A percentile compares a stretch with the other conserved stretches of the same genome.
Conservation (phyloP, 2,113 vertebrate genomes). For the Atlantisia rogersi region DNA sequence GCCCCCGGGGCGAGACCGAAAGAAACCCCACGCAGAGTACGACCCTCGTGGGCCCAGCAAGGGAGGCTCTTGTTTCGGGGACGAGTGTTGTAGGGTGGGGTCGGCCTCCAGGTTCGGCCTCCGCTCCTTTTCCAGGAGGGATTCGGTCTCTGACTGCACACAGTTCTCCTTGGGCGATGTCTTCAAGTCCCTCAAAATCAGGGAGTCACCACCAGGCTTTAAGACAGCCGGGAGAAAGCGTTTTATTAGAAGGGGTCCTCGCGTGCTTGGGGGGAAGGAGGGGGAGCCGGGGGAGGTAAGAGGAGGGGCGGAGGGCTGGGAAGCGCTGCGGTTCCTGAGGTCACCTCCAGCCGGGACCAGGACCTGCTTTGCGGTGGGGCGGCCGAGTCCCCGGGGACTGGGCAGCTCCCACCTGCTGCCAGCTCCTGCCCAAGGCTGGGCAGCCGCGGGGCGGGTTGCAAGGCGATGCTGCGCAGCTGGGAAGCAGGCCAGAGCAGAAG, state of each 20-base stretch:
- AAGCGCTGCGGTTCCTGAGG: slow-evolving; percentile 10
- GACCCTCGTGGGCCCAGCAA: slow-evolving; percentile 70
- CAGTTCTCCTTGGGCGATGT: slow-evolving; percentile 80
- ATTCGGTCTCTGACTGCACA: slow-evolving; percentile 84
- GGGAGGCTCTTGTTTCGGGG: slow-evolving; percentile 67
- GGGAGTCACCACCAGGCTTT: slow-evolving; percentile 82
- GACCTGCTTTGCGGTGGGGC: background rate
- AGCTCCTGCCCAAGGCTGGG: background rate
- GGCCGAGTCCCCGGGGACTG: background rate
- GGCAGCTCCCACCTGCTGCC: background rate
- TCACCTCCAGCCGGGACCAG: background rate
- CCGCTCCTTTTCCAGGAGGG: slow-evolving; percentile 84
- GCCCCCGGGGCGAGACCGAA: slow-evolving; percentile 61
- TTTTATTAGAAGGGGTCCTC: slow-evolving; percentile 60
- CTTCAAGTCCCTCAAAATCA: slow-evolving; percentile 85
- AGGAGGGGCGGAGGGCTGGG: slow-evolving; percentile 51
- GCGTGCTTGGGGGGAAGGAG: background rate
- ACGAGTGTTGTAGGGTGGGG: slow-evolving; percentile 44
- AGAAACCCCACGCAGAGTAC: slow-evolving; percentile 69
- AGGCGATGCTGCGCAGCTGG: slow-evolving; percentile 28
- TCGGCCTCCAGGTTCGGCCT: slow-evolving; percentile 57
- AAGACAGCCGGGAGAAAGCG: slow-evolving; percentile 67
- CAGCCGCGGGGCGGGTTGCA: background rate
- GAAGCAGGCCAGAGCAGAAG: slow-evolving; percentile 23
- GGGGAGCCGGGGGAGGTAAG: slow-evolving; percentile 19